These are phyloP conservation scores for Acropternis orthonyx DNA, from an alignment of 2,797 vertebrate genomes.

Conservation along the genomic window DNA sequence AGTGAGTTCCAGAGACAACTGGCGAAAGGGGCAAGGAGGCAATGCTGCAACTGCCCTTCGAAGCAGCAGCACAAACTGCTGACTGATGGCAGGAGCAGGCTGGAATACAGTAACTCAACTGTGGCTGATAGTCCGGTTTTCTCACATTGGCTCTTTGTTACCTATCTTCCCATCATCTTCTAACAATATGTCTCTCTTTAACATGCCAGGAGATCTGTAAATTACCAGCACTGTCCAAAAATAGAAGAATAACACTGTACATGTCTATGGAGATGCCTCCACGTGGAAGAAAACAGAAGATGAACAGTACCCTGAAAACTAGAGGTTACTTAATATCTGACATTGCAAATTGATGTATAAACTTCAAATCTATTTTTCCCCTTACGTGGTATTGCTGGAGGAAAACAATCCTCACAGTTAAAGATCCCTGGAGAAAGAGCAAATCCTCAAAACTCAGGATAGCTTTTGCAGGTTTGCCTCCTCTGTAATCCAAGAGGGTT, in stretches of 20 bases:
- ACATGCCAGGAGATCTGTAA: not conserved
- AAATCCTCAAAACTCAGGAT: not conserved
- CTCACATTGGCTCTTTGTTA: not conserved
- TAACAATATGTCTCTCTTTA: not conserved
- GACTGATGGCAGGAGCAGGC: not conserved
- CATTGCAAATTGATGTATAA: not conserved
- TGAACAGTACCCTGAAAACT: not conserved
- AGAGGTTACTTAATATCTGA: not conserved
- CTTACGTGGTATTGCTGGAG: not conserved
- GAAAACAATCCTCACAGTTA: not conserved
- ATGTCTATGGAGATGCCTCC: not conserved
- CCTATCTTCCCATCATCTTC: not conserved
- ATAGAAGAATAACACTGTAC: not conserved
- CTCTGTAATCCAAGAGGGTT: not conserved
- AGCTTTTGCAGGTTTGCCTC: not conserved
- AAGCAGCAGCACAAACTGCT: fast-evolving
- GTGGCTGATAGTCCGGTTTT: not conserved
- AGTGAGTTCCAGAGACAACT: not conserved
- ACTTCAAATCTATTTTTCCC: not conserved
- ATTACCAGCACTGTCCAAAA: not conserved
- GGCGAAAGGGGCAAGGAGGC: not conserved
- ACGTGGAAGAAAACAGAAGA: not conserved
- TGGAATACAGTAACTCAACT: not conserved
- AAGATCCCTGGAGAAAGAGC: not conserved
- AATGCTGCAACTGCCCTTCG: not conserved